phyloP scores from a whole-genome alignment of 1,140 invertebrate genomes.

The Parapsyche elsis region DNA sequence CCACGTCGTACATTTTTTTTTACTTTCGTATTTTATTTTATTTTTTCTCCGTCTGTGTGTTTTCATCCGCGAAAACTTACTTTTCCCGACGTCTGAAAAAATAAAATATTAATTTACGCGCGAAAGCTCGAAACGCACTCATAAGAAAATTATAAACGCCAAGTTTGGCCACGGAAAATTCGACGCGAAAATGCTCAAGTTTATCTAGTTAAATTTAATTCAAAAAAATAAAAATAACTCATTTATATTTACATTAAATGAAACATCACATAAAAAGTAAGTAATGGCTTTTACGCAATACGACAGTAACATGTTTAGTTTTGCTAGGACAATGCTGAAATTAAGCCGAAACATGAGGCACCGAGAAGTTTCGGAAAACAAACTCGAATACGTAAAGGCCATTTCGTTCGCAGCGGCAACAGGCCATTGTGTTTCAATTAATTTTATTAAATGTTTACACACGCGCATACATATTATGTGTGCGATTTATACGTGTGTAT shows the following conservation, averaged over 20 bases:
- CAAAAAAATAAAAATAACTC: no score
- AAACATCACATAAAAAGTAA: no score
- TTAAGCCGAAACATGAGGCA: background rate
- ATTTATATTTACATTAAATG: no score
- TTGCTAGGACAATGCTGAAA: background rate
- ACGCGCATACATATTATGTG: background rate
- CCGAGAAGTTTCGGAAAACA: background rate
- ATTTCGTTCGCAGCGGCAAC: background rate
- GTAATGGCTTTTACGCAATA: no score
- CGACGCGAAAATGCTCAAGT: background rate
- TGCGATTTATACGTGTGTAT: background rate
- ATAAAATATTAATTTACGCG: slow-evolving; percentile 26
- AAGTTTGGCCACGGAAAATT: slow-evolving; percentile 22
- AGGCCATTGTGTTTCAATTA: slow-evolving; percentile 7
- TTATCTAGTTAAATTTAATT: no score
- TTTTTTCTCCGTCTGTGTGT: no score
- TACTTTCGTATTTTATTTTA: no score
- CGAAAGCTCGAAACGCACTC: background rate
- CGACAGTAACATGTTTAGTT: no score
- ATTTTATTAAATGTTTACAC: background rate
- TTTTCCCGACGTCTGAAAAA: slow-evolving; percentile 10
- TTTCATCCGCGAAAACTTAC: slow-evolving; percentile 3
- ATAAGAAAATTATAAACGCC: slow-evolving; percentile 17
- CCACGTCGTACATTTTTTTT: background rate
- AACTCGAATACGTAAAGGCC: background rate